Base-by-base conservation (phyloP, 2,888 invertebrate species). In the Mermis nigrescens region DNA sequence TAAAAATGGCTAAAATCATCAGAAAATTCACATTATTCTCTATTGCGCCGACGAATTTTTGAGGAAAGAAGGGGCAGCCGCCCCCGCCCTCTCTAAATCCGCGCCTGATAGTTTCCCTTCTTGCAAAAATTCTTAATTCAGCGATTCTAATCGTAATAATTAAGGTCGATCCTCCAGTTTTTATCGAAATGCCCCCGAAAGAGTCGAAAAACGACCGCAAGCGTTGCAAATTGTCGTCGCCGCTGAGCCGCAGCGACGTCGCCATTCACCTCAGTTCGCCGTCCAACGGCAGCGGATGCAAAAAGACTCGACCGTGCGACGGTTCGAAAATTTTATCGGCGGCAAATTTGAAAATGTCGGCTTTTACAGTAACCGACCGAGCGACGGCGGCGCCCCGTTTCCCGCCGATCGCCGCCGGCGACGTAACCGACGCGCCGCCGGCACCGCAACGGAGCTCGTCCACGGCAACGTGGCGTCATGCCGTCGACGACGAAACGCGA, bases 101-200 rank as follows among this genome's bases (percentile, higher is more conserved):
- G 38, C 38, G 38, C 38, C 19, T 19, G 38, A 38, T 48, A 24
- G 51, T 7, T 48, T 24, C n/a, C 51, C 24, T 7, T 7, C 51
- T 24, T 7, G n/a, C 24, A 24, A 48, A 48, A 24, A 48, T 12
- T 48, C 7, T 24, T 48, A 7, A 19, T 38, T 38, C 19, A 12
- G 38, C 38, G 19, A 38, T 19, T 38, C 12, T 12, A 12, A 38
- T 12, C 38, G n/a, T n/a, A n/a, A n/a, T 48, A 26, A 61, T 66
- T 51, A 62, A 71, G 71, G 62, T 70, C 31, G 74, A 74, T 61
- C 63, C 72, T 24, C 74, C 72, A 57, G 59, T 73, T 28, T 68
- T 68, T 29, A 71, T 74, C 7, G 67, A 69, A 57, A 64, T 75
- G 1, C 74, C 74, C 22, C 73, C 74, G 31, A 72, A 72, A 59